Base-by-base conservation (phyloP, 2,888 invertebrate species). In the Agrochola lychnidis region DNA sequence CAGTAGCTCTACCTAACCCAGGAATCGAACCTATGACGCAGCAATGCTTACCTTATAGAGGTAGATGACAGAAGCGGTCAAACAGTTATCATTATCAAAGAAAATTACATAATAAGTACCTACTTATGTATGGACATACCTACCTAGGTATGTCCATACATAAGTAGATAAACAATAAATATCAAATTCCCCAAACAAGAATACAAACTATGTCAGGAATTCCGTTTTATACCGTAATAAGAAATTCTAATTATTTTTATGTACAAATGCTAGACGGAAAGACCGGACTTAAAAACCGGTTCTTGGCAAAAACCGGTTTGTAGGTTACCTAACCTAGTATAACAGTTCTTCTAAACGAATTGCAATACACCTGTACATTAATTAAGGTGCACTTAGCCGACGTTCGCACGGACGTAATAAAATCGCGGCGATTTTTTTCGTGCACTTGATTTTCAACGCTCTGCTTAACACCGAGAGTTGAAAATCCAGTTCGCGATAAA, bases 201-300 rank as follows among this genome's bases (percentile, higher is more conserved):
- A 78, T 69, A 25, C 64, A 61, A 14, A 16, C 48, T 48, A 70
- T 59, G 48, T 6, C 3, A 25, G 16, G 19, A 76, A 70, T 64
- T 36, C 25, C 14, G 3, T 48, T 51, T 48, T 62, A 72, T 42
- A 83, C 73, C 70, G 78, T 69, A 69, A 42, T 53, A 59, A 69
- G 19, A 68, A 66, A 71, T 78, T 71, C 57, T 14, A 25, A 82
- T 70, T 36, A 67, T 82, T 82, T 70, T 59, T 61, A 57, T 70
- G 19, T 56, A 36, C 1, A 36, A n/a, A 14, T n/a, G 45, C 42
- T 45, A 61, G 56, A 76, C 53, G 67, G 59, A 72, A 48, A 73
- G 76, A 73, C 64, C 71, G 63, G 73, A 74, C 42, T 45, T 25
- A 48, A 72, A 67, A 64, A 76, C 87, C 57, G 68, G 86, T 74